These are phyloP conservation scores for Umimayanthus kanabou DNA, from an alignment of 92 coral and sea anemone genomes.

Conservation along the genomic window DNA sequence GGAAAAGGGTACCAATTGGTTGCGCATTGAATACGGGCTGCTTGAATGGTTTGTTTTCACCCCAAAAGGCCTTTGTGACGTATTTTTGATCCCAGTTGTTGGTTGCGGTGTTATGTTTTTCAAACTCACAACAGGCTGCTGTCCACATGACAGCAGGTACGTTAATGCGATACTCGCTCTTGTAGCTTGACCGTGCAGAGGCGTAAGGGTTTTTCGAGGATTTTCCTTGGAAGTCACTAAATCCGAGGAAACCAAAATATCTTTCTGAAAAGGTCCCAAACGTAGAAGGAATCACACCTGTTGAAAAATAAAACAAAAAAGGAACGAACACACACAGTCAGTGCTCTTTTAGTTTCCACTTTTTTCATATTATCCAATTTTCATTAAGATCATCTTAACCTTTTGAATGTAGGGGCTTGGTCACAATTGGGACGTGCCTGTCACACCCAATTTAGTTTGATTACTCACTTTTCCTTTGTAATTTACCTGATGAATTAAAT, in stretches of 20 bases:
- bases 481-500: neutral
- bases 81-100: neutral
- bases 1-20: neutral
- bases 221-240: neutral
- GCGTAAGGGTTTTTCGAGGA: neutral
- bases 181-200: neutral
- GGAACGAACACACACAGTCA: neutral
- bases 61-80: constrained; percentile 10
- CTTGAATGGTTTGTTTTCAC: neutral
- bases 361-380: neutral
- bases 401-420: no score
- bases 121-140: constrained; percentile 23
- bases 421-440: no score
- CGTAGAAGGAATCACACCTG: constrained; percentile 18
- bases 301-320: neutral
- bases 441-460: no score
- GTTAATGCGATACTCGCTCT: constrained; percentile 11
- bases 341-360: neutral
- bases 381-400: no score
- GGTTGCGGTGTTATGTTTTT: neutral
- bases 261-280: neutral
- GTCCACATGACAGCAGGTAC: constrained; percentile 30
- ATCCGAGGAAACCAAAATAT: constrained; percentile 2
- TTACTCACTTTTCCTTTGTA: no score
- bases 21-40: neutral